Evolutionary conservation across 2,888 invertebrate species (phyloP), one percentile per base, ranked within the genome.

Genomic region (Eucera pruinosa): DNA sequence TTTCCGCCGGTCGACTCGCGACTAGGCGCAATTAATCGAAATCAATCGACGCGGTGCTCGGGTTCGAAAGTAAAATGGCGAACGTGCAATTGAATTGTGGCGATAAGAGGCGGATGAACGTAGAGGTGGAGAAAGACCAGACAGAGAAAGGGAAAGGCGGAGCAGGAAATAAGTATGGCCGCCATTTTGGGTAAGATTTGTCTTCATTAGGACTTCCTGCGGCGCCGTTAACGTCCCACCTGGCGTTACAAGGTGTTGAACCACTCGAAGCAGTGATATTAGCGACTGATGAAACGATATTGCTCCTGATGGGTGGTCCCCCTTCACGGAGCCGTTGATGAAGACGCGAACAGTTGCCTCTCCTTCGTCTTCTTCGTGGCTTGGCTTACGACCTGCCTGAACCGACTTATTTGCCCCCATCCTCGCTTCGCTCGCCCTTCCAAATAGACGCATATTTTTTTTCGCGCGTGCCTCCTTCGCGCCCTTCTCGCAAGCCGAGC

Each of bases 191-290:
- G 85, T 84, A 81, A 90, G 89, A 92, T 92, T 91, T 90, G 90
- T 92, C 91, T 92, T 92, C 92, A 92, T 92, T 91, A 92, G 89
- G 91, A 87, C 88, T 89, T 89, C 90, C 90, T 87, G 89, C 88
- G 88, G 89, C 86, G 89, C 86, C 87, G 82, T 84, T 81, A 85
- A 80, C 86, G 84, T 87, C 84, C 90, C 90, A 92, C 91, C 91
- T 92, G 92, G 92, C 89, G 89, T 86, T 88, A 87, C 86, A 87
- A 91, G 91, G 91, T 90, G 91, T 90, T 88, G 89, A 90, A 84
- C 86, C 84, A 83, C 84, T 80, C 84, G 83, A 88, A 85, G 78
- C 81, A 81, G 86, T 84, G 88, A 88, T 89, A 86, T 85, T 87
- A 89, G 83, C 84, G 86, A 82, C 81, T 87, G 85, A 89, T 90